Percentiles rank a stretch among this genome's conserved stretches.
Conservation (phyloP, 2,888 invertebrate genomes). For the Peribatodes rhomboidaria region DNA sequence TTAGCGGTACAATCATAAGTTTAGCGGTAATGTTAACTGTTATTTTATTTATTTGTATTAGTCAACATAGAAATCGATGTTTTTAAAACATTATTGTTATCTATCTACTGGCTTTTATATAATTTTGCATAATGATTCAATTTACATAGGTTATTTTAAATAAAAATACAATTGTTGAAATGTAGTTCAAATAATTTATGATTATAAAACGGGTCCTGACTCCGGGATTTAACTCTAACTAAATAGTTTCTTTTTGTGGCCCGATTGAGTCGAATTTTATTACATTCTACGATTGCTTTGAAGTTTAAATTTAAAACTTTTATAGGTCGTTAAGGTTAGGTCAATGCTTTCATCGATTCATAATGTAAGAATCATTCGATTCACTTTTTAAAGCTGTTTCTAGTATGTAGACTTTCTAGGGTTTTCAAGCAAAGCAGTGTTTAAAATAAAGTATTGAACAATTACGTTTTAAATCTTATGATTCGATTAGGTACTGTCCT, state of each 20-base stretch:
- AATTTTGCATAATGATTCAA: background rate
- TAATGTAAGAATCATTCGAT: slow-evolving; percentile 25
- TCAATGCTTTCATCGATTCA: slow-evolving; percentile 38
- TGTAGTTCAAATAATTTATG: no score
- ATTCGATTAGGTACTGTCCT: no score
- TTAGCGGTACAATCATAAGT: background rate
- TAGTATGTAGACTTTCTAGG: no score
- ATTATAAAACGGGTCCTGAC: background rate
- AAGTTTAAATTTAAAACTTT: slow-evolving; percentile 42
- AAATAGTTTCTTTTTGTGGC: slow-evolving; percentile 6
- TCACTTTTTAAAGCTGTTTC: slow-evolving; percentile 15
- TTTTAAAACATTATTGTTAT: background rate
- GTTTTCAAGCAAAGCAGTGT: no score
- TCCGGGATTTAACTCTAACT: background rate
- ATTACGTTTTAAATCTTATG: no score
- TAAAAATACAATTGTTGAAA: background rate
- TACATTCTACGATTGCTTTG: slow-evolving; percentile 40
- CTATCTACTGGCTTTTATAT: no score
- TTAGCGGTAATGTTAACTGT: slow-evolving; percentile 6
- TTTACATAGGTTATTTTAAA: background rate
- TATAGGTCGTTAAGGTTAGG: slow-evolving; percentile 37
- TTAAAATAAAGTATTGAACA: no score
- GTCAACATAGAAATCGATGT: background rate
- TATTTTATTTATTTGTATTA: background rate
- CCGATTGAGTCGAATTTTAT: slow-evolving; percentile 39